phyloP scores from a whole-genome alignment of 2,888 invertebrate genomes.

The Orchesella flavescens region DNA sequence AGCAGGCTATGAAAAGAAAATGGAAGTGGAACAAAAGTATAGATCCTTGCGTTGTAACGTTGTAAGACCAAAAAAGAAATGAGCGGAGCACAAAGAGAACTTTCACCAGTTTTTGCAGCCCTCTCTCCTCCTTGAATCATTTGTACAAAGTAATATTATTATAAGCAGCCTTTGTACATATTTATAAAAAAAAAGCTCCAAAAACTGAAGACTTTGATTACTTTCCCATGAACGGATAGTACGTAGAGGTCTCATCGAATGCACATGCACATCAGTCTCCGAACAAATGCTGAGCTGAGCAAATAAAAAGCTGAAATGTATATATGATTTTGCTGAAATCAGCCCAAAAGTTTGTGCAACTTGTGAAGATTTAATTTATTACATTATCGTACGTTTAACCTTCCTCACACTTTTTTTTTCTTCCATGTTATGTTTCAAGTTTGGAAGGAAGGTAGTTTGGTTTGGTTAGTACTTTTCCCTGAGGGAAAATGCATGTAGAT shows the following conservation, averaged over 20 bases:
- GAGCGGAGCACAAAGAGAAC: conserved; percentile 19
- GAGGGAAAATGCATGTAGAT: neutral
- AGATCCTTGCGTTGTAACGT: too few relatives aligned
- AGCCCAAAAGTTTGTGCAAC: neutral
- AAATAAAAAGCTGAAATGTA: conserved; percentile 26
- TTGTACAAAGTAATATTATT: conserved; percentile 16
- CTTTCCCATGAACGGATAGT: neutral
- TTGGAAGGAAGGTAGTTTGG: too few relatives aligned
- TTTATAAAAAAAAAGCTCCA: conserved; percentile 35
- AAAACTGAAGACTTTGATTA: conserved; percentile 26
- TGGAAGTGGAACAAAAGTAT: conserved; percentile 4
- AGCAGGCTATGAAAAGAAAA: conserved; percentile 45
- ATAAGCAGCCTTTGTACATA: conserved; percentile 11
- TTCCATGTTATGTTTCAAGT: too few relatives aligned
- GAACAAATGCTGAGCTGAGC: conserved; percentile 9
- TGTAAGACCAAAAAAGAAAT: conserved; percentile 7
- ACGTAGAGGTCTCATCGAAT: too few relatives aligned
- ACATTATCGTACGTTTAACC: too few relatives aligned
- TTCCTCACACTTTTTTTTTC: too few relatives aligned
- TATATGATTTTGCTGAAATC: conserved; percentile 30
- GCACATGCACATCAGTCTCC: too few relatives aligned
- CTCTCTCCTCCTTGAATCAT: conserved; percentile 33
- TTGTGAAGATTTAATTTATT: too few relatives aligned
- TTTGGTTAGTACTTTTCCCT: too few relatives aligned
- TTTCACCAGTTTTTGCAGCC: conserved; percentile 36